Evolutionary conservation across 2,797 vertebrate genomes (phyloP).

Genomic region (Hipposideros larvatus): DNA sequence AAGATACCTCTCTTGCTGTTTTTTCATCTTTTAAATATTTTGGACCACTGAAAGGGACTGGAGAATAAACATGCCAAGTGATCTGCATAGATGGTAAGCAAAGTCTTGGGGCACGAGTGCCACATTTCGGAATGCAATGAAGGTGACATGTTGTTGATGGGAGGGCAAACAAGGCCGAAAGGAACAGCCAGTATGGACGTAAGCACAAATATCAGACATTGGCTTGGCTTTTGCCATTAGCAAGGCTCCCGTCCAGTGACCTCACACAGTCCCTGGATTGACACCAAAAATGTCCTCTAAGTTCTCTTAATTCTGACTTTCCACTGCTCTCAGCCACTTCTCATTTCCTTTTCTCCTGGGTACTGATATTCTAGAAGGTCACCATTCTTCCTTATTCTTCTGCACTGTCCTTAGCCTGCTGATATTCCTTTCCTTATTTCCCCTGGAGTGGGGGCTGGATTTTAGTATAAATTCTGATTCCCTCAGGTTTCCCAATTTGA

Average conservation of each 20-base stretch:
- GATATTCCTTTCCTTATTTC: neutral
- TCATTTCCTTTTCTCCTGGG: neutral
- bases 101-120: neutral
- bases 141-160: neutral
- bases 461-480: neutral
- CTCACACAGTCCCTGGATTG: fast-evolving
- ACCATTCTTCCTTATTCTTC: neutral
- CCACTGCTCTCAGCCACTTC: neutral
- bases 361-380: neutral
- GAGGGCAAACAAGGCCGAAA: neutral
- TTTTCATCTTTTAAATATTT: neutral
- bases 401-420: neutral
- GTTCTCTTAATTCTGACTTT: neutral
- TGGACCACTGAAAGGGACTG: neutral
- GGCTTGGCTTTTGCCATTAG: neutral
- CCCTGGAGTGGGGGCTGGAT: neutral
- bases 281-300: neutral
- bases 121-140: neutral
- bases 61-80: neutral
- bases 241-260: neutral
- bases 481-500: neutral
- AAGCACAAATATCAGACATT: neutral
- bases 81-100: neutral
- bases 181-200: neutral
- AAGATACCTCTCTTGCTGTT: neutral